Conservation (phyloP, 2,888 invertebrate species). For the Drosophila colorata region DNA sequence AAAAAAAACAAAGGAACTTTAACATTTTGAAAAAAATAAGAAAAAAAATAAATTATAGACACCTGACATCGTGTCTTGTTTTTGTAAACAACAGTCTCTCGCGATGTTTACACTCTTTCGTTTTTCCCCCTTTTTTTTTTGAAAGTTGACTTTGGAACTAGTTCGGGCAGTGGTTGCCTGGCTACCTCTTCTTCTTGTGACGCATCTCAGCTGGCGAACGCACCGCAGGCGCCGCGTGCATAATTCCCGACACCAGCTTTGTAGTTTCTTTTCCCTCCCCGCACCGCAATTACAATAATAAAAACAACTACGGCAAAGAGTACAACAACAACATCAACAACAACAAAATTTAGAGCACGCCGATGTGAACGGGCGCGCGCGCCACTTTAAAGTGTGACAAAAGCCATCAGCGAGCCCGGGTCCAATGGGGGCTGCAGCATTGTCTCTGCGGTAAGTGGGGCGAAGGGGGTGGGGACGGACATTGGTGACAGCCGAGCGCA, state of each 20-base stretch:
- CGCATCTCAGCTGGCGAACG: slow-evolving; percentile 84
- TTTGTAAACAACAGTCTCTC: no score
- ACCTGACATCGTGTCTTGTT: background rate
- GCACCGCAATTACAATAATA: slow-evolving; percentile 37
- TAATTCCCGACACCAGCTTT: slow-evolving; percentile 78
- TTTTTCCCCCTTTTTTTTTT: background rate
- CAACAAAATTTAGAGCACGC: slow-evolving; percentile 19
- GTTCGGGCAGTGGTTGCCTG: background rate
- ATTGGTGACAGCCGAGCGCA: background rate
- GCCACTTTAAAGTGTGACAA: slow-evolving; percentile 59
- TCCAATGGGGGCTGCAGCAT: slow-evolving; percentile 4
- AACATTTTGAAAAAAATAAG: background rate
- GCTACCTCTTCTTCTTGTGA: slow-evolving; percentile 84
- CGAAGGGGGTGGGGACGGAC: background rate
- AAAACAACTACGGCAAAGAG: slow-evolving; percentile 6
- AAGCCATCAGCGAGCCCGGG: background rate
- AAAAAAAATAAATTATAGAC: background rate
- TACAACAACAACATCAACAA: slow-evolving; percentile 2
- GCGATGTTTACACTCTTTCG: background rate
- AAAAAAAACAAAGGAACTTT: slow-evolving; percentile 3
- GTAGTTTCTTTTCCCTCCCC: slow-evolving; percentile 44
- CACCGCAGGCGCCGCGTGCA: slow-evolving; percentile 78
- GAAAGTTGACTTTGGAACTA: slow-evolving; percentile 3
- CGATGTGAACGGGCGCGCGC: slow-evolving; percentile 69
- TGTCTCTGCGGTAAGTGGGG: no score